These are phyloP conservation scores for Gracilinanus agilis DNA, from an alignment of 2,113 vertebrate species.

Conservation along the genomic window DNA sequence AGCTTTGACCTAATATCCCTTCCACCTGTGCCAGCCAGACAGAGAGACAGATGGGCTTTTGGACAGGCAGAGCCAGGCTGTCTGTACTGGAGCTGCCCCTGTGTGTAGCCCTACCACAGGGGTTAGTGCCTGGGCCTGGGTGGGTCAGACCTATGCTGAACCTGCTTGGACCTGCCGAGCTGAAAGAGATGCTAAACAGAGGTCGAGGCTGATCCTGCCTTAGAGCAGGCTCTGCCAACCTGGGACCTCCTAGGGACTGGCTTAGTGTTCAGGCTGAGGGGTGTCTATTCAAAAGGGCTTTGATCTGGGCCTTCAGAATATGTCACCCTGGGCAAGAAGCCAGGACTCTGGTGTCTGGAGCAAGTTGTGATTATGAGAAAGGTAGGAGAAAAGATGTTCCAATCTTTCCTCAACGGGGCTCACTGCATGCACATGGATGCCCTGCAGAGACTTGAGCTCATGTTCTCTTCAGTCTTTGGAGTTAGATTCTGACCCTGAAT, in stretches of 20 bases:
- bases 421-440: not conserved
- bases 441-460: not conserved
- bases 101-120: not conserved
- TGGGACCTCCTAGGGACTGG: not conserved
- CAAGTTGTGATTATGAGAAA: not conserved
- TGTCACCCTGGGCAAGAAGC: not conserved
- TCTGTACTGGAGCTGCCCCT: not conserved
- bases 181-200: not conserved
- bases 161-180: not conserved
- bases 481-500: not conserved
- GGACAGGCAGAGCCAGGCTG: slow-evolving; percentile 5
- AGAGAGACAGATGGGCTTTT: slow-evolving; percentile 7
- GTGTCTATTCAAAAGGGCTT: not conserved
- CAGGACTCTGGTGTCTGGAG: not conserved
- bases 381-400: not conserved
- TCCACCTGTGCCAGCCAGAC: not conserved
- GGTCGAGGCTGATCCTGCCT: not conserved
- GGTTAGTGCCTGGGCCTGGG: not conserved
- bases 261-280: not conserved
- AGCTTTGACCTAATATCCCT: not conserved
- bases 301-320: not conserved
- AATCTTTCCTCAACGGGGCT: not conserved
- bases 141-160: not conserved
- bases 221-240: not conserved
- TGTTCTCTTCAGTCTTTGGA: not conserved